Evolutionary conservation across 2,113 vertebrate genomes (phyloP).

Genomic region (Cololabis saira): DNA sequence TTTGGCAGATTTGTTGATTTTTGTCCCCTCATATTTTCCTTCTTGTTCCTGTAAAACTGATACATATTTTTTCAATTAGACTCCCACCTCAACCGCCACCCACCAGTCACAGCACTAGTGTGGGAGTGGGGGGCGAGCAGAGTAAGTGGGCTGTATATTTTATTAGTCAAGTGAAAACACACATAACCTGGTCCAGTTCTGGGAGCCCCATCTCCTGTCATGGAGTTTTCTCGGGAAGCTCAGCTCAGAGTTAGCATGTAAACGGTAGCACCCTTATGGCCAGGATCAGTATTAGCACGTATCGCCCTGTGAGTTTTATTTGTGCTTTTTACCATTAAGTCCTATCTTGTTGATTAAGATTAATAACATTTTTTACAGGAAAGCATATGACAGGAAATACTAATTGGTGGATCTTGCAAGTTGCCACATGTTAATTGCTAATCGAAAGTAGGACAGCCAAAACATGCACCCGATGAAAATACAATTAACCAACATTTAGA

Average conservation of each 20-base stretch:
- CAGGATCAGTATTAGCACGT: conserved; percentile 30
- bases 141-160: conserved; percentile 82
- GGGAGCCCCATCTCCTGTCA: conserved; percentile 72
- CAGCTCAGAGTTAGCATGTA: conserved; percentile 58
- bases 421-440: conserved; percentile 40
- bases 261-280: conserved; percentile 22
- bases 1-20: conserved; percentile 83
- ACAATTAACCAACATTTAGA: conserved; percentile 41
- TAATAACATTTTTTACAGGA: conserved; percentile 24
- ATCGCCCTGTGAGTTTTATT: conserved; percentile 29
- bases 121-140: conserved; percentile 66
- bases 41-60: conserved; percentile 80
- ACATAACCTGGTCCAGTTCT: conserved; percentile 71
- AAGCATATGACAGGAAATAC: conserved; percentile 26
- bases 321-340: conserved; percentile 22
- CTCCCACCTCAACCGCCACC: conserved; percentile 18
- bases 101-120: conserved; percentile 53
- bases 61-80: conserved; percentile 81
- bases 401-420: conserved; percentile 35
- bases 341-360: conserved; percentile 26
- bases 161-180: conserved; percentile 80
- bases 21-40: conserved; percentile 78
- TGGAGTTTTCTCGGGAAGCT: conserved; percentile 52
- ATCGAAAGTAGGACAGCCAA: conserved; percentile 30
- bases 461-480: conserved; percentile 51